These are phyloP conservation scores for Microtus montanus DNA, from an alignment of 2,113 vertebrate species.

Conservation along the genomic window DNA sequence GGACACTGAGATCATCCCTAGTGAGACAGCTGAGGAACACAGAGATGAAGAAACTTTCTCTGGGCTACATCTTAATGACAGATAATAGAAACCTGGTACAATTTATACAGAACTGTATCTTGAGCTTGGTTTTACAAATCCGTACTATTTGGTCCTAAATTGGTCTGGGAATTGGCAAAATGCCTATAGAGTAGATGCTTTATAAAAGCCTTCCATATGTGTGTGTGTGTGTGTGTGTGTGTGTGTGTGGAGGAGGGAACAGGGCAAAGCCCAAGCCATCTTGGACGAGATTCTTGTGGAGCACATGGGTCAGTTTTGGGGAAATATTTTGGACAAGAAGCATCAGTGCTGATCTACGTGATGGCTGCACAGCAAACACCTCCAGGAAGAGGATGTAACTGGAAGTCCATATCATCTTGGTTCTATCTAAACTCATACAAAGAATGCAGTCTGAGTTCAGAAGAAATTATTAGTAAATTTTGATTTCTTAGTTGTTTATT, in stretches of 20 bases:
- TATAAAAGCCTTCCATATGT: slow-evolving; percentile 7
- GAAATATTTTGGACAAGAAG: not conserved
- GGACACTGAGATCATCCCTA: not conserved
- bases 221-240: too few species aligned
- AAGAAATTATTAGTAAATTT: not conserved
- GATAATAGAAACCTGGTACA: not conserved
- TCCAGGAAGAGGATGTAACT: not conserved
- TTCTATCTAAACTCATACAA: not conserved
- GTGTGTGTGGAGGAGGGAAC: not conserved
- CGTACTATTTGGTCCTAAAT: slow-evolving; percentile 18
- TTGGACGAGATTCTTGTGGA: not conserved
- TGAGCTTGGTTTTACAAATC: not conserved
- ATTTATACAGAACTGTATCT: not conserved
- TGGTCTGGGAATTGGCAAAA: not conserved
- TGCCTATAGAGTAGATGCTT: not conserved
- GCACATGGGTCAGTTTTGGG: not conserved
- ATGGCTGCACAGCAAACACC: not conserved
- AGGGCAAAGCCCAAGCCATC: not conserved
- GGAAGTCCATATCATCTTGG: not conserved
- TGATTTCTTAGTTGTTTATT: slow-evolving; percentile 28
- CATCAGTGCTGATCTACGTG: not conserved
- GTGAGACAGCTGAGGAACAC: not conserved
- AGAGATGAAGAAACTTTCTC: slow-evolving; percentile 11
- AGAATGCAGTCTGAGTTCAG: not conserved
- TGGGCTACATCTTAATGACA: not conserved